Conservation (phyloP, 2,888 invertebrate species). For the Podabrus alpinus region DNA sequence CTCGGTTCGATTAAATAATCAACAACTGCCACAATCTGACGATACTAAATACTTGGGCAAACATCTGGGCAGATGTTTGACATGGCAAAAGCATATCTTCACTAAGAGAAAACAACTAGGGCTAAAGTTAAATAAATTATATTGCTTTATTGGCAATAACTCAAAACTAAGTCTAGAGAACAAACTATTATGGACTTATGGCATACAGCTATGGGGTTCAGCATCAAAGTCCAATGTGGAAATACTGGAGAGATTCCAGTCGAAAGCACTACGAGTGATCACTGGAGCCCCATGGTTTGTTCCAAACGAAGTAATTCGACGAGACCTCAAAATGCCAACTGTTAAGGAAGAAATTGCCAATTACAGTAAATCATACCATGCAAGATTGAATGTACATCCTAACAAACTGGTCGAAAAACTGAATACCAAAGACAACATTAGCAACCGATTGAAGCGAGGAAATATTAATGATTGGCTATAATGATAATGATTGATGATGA, state of each 20-base stretch:
- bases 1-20: too few relatives aligned
- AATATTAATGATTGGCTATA: too few relatives aligned
- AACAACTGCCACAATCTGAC: too few relatives aligned
- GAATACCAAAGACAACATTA: too few relatives aligned
- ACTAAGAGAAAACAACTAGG: neutral
- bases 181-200: neutral
- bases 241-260: neutral
- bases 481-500: too few relatives aligned
- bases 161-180: neutral
- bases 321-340: neutral
- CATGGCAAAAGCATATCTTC: neutral
- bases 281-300: slow-evolving; percentile 5
- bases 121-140: neutral
- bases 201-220: slow-evolving; percentile 1
- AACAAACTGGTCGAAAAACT: neutral
- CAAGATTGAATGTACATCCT: neutral
- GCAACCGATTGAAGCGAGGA: too few relatives aligned
- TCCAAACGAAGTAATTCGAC: neutral
- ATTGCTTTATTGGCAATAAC: neutral
- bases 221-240: neutral
- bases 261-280: neutral
- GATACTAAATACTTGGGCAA: slow-evolving; percentile 20
- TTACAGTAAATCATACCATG: neutral
- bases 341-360: neutral
- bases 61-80: neutral